Conservation (phyloP, 2,797 vertebrate genomes). For the Ambastaia sidthimunki region DNA sequence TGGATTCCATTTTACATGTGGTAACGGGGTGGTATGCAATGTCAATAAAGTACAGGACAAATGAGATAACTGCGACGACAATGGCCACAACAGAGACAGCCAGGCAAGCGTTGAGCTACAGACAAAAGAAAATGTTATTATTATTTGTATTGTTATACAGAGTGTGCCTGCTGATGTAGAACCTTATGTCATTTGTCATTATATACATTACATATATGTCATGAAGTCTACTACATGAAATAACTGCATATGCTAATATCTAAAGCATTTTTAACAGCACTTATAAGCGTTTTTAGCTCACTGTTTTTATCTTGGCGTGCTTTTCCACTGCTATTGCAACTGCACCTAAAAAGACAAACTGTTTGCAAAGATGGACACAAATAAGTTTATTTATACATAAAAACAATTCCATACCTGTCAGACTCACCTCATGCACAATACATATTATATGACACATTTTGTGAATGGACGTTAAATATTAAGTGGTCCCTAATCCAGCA, state of each 20-base stretch:
- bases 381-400: neutral
- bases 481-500: neutral
- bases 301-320: conserved; percentile 64
- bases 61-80: conserved; percentile 66
- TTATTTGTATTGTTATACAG: neutral
- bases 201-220: no score
- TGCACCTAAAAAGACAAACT: conserved; percentile 75
- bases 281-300: conserved; percentile 62
- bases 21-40: conserved; percentile 46
- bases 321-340: conserved; percentile 71
- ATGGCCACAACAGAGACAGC: conserved; percentile 49
- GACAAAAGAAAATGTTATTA: neutral
- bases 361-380: conserved; percentile 22
- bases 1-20: neutral
- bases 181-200: neutral
- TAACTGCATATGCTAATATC: neutral
- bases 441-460: neutral
- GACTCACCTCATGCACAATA: neutral
- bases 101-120: conserved; percentile 68
- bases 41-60: conserved; percentile 73
- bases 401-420: neutral
- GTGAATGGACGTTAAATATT: neutral
- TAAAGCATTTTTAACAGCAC: neutral
- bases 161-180: neutral
- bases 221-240: neutral